Percentiles rank a stretch among this genome's conserved stretches.
These are phyloP conservation scores for Caenorhabditis uteleia DNA, from an alignment of 2,888 invertebrate species.

Conservation along the genomic window DNA sequence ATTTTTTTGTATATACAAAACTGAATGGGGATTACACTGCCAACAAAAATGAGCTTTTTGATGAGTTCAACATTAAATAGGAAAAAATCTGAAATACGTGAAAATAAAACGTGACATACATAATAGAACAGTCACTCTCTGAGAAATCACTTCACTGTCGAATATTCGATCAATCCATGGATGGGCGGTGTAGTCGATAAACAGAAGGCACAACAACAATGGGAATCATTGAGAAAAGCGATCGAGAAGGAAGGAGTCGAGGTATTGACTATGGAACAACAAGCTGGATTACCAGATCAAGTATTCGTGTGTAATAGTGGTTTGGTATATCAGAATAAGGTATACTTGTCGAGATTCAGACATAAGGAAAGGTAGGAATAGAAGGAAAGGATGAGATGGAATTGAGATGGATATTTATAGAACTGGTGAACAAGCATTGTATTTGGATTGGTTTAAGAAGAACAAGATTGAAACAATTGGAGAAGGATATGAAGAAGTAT, in stretches of 20 bases:
- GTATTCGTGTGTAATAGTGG: constrained; percentile 70
- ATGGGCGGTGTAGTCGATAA: constrained; percentile 69
- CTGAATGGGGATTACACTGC: too few species aligned
- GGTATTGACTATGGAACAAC: constrained; percentile 65
- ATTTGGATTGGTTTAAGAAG: constrained; percentile 65
- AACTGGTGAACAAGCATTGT: constrained; percentile 66
- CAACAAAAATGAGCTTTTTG: too few species aligned
- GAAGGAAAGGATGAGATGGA: neutral
- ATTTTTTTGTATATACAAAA: too few species aligned
- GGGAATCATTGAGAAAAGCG: constrained; percentile 60
- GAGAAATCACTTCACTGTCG: constrained; percentile 65
- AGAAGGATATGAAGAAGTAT: constrained; percentile 60
- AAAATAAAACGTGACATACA: too few species aligned
- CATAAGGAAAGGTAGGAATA: constrained; percentile 59
- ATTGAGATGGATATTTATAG: constrained; percentile 14
- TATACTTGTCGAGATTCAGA: constrained; percentile 67
- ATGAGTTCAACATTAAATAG: too few species aligned
- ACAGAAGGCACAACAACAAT: constrained; percentile 59
- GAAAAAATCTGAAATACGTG: too few species aligned
- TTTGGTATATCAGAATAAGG: constrained; percentile 61
- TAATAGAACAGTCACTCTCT: too few species aligned
- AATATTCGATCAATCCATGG: constrained; percentile 69
- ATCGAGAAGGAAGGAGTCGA: constrained; percentile 66
- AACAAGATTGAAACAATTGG: constrained; percentile 61
- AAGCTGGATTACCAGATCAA: constrained; percentile 66